Evolutionary conservation across 2,888 invertebrate genomes (phyloP).

Genomic region (Zeuzera pyrina): DNA sequence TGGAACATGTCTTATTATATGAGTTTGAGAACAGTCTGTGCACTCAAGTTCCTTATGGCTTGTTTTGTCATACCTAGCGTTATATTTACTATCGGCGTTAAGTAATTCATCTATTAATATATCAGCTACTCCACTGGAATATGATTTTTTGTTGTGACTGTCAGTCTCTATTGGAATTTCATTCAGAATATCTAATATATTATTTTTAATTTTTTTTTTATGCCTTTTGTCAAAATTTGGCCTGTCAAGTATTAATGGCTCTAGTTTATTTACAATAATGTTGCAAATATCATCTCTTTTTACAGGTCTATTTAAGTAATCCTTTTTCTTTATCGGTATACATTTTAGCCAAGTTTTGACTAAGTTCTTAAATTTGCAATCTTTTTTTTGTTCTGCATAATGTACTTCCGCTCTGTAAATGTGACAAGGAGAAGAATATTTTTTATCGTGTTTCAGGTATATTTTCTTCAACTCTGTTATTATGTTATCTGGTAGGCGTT

Average conservation of each 20-base stretch:
- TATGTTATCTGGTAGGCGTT: too few species aligned
- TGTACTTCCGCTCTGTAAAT: too few species aligned
- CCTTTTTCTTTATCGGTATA: conserved; percentile 22
- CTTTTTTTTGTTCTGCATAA: too few species aligned
- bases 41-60: too few species aligned
- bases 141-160: conserved; percentile 18
- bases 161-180: conserved; percentile 14
- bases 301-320: conserved; percentile 16
- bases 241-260: conserved; percentile 18
- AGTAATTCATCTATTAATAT: conserved; percentile 22
- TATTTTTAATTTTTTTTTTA: conserved; percentile 18
- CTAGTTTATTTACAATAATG: conserved; percentile 21
- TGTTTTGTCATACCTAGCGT: conserved; percentile 2
- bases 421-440: too few species aligned
- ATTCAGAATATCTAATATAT: conserved; percentile 25
- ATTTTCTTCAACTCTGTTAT: too few species aligned
- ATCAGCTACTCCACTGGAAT: conserved; percentile 27
- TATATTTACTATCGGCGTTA: conserved; percentile 4
- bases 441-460: too few species aligned
- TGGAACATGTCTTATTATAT: too few species aligned
- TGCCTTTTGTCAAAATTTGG: conserved; percentile 14
- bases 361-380: too few species aligned
- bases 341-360: conserved; percentile 30
- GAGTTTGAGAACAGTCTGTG: too few species aligned
- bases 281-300: conserved; percentile 20